Percentiles rank a stretch among this genome's conserved stretches.
Evolutionary conservation across 2,113 vertebrate genomes (phyloP).

Genomic region (Bujurquina vittata): DNA sequence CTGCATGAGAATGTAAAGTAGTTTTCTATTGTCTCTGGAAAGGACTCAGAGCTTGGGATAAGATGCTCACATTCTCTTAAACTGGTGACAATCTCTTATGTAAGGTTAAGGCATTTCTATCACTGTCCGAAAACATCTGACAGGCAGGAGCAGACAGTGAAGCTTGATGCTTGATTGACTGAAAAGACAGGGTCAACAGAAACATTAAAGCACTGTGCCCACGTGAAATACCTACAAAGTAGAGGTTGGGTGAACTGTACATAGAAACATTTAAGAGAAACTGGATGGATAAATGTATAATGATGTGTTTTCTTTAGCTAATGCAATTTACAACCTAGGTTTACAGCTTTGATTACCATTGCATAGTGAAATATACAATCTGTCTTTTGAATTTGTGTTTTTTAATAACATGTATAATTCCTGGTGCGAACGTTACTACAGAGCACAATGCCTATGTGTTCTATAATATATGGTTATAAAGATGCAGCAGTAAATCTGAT

Average conservation of each 20-base stretch:
- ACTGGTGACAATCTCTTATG: conserved; percentile 53
- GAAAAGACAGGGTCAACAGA: background rate
- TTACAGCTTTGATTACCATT: conserved; percentile 11
- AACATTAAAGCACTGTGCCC: conserved; percentile 10
- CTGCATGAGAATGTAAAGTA: conserved; percentile 58
- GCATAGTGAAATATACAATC: conserved; percentile 10
- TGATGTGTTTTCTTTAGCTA: conserved; percentile 9
- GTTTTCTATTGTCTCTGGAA: conserved; percentile 35
- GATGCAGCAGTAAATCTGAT: background rate
- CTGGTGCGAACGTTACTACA: conserved; percentile 2
- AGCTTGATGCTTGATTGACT: background rate
- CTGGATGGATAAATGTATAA: conserved; percentile 47
- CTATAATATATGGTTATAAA: background rate
- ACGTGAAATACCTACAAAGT: conserved; percentile 17
- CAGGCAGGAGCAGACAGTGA: background rate
- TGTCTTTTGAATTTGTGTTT: conserved; percentile 5
- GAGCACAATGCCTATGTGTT: background rate
- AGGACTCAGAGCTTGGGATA: conserved; percentile 7
- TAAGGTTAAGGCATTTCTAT: background rate
- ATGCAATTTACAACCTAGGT: conserved; percentile 21
- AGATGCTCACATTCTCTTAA: background rate
- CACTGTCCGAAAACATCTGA: conserved; percentile 1
- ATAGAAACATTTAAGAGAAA: conserved; percentile 23
- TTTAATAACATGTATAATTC: conserved; percentile 6
- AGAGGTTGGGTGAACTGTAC: conserved; percentile 29